phyloP scores from a whole-genome alignment of 2,888 invertebrate species.

The Tupiocoris notatus region DNA sequence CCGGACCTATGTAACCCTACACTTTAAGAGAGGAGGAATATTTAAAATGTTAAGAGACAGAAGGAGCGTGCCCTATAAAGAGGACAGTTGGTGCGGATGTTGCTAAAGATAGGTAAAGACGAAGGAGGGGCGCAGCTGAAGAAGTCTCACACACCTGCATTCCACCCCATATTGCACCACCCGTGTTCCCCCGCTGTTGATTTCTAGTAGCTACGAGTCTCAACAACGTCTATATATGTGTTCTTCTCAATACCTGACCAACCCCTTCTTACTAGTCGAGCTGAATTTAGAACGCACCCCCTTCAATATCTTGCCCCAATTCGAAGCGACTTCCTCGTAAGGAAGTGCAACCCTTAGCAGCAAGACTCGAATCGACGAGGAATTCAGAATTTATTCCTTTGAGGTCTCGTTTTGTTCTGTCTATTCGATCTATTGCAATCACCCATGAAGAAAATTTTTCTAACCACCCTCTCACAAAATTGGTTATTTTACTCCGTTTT shows the following conservation, averaged over 20 bases:
- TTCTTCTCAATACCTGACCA: not conserved
- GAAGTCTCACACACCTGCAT: constrained; percentile 34
- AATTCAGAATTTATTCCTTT: no score
- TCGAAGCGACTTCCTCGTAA: not conserved
- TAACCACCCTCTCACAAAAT: no score
- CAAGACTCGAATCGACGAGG: no score
- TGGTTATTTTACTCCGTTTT: no score
- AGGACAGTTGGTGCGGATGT: constrained; percentile 41
- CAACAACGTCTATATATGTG: not conserved
- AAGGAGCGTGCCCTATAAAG: constrained; percentile 9
- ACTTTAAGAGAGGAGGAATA: constrained; percentile 37
- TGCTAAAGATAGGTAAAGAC: constrained; percentile 37
- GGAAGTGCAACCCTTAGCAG: no score
- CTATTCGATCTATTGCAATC: no score
- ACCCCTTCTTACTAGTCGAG: not conserved
- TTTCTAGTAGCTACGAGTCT: not conserved
- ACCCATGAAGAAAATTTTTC: no score
- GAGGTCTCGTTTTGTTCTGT: no score
- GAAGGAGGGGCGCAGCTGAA: constrained; percentile 37
- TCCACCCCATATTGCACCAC: constrained; percentile 40
- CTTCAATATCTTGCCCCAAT: not conserved
- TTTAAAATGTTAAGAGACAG: constrained; percentile 34
- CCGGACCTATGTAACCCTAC: constrained; percentile 33
- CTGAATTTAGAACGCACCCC: not conserved
- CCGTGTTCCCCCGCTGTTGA: no score